phyloP scores from a whole-genome alignment of 1,140 invertebrate species.

The Xylocopa sonorina region DNA sequence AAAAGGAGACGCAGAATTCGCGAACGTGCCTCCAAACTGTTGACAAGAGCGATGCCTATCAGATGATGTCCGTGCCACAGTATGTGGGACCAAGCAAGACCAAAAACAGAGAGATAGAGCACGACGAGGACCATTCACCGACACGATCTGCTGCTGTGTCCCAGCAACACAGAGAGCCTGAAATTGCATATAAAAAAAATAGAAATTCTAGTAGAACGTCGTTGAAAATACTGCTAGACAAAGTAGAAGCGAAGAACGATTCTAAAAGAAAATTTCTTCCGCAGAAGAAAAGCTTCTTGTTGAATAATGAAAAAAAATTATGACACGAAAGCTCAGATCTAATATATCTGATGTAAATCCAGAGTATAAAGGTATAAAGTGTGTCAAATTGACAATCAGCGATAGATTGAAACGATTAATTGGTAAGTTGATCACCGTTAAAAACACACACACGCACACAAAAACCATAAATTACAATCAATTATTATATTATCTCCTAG shows the following conservation, averaged over 20 bases:
- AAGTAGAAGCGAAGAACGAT: neutral
- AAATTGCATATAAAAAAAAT: conserved; percentile 38
- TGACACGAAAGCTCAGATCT: neutral
- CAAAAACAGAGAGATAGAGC: conserved; percentile 63
- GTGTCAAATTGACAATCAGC: no score
- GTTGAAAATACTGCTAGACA: conserved; percentile 23
- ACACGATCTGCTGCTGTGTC: conserved; percentile 45
- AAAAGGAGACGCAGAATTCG: conserved; percentile 16
- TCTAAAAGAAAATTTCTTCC: no score
- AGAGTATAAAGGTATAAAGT: neutral
- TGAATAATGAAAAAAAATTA: neutral
- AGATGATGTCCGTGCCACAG: conserved; percentile 22
- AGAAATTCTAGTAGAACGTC: conserved; percentile 13
- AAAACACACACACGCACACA: no score
- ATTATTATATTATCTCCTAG: no score
- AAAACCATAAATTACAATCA: no score
- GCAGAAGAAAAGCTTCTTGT: neutral
- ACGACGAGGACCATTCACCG: conserved; percentile 50
- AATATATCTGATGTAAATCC: no score
- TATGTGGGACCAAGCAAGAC: conserved; percentile 35
- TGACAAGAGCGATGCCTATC: conserved; percentile 59
- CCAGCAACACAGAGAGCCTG: conserved; percentile 22
- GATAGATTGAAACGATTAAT: no score
- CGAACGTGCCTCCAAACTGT: conserved; percentile 54
- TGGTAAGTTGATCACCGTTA: no score